Evolutionary conservation across 2,888 invertebrate genomes (phyloP).

Genomic region (Lissonota sp.): DNA sequence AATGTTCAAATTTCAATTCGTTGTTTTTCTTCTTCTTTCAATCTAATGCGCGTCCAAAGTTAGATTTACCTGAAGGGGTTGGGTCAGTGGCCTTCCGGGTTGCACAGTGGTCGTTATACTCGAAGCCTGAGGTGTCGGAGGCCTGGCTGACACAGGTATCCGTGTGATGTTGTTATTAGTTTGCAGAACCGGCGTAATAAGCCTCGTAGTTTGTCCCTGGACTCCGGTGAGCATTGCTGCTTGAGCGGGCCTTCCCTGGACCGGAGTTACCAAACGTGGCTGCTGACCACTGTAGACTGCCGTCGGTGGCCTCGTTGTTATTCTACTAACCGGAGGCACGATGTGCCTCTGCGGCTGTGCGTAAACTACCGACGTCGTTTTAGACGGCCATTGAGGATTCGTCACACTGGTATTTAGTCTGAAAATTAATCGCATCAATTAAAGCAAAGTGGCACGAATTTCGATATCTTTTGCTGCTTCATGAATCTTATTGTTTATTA

Average conservation of each 20-base stretch:
- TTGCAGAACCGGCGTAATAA: slow-evolving; percentile 79
- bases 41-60: no score
- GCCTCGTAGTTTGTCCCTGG: slow-evolving; percentile 77
- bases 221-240: slow-evolving; percentile 80
- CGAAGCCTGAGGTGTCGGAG: slow-evolving; percentile 76
- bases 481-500: no score
- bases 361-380: slow-evolving; percentile 79
- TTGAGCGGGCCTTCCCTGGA: slow-evolving; percentile 79
- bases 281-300: slow-evolving; percentile 76
- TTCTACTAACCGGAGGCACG: slow-evolving; percentile 78
- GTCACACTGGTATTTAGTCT: slow-evolving; percentile 77
- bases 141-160: slow-evolving; percentile 77
- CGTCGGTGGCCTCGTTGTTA: slow-evolving; percentile 75
- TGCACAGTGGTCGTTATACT: slow-evolving; percentile 76
- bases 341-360: slow-evolving; percentile 79
- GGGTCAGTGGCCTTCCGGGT: slow-evolving; percentile 74
- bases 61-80: slow-evolving; percentile 77
- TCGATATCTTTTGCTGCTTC: no score
- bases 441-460: no score
- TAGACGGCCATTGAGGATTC: slow-evolving; percentile 80
- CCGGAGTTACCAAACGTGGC: slow-evolving; percentile 77
- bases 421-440: no score
- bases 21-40: no score
- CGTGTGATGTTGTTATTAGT: slow-evolving; percentile 78
- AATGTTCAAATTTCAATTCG: no score